Evolutionary conservation across 2,888 invertebrate genomes (phyloP), one percentile per base, ranked within the genome.

Genomic region (Athalia rosae): DNA sequence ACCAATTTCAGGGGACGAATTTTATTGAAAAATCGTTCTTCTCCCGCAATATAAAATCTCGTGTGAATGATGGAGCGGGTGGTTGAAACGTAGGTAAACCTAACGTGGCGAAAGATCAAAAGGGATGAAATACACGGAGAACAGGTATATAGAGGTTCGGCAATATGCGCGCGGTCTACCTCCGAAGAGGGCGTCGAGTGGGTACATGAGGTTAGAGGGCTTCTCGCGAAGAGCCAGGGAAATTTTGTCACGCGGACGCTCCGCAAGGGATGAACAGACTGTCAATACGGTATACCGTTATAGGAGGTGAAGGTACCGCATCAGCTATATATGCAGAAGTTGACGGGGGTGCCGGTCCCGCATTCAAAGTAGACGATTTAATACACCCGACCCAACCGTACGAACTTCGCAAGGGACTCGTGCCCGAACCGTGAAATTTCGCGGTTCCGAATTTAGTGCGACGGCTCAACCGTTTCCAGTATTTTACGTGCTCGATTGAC

Each of bases 281-380:
- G 71, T 71, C 71, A 58, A 71, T 71, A 58, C n/a, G n/a, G n/a
- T 71, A 45, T 28, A 28, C 28, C 28, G 28, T 28, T 28, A 28
- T n/a, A n/a, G n/a, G 2, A 28, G 28, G 28, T 28, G 28, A 28
- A 28, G 28, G 28, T 28, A 28, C 28, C 53, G 6, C 11, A n/a
- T 9, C 7, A 7, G 11, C 71, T 50, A 8, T 28, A 58, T 28
- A 63, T 41, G 41, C 58, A 58, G 71, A 71, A 67, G 48, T 67
- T 67, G 41, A 67, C 53, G 67, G 67, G 50, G 58, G 71, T 45
- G 43, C 71, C 71, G 71, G 58, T 71, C 71, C 56, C 58, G 71
- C 56, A 71, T 71, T 71, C 71, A 71, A 71, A 71, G 71, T 45
- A 71, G 71, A 71, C 58, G 13, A 67, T 67, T 53, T 53, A 4